A percentile compares a stretch with the other conserved stretches of the same genome.
phyloP scores from a whole-genome alignment of 2,888 invertebrate genomes.

The Drosophila mercatorum region DNA sequence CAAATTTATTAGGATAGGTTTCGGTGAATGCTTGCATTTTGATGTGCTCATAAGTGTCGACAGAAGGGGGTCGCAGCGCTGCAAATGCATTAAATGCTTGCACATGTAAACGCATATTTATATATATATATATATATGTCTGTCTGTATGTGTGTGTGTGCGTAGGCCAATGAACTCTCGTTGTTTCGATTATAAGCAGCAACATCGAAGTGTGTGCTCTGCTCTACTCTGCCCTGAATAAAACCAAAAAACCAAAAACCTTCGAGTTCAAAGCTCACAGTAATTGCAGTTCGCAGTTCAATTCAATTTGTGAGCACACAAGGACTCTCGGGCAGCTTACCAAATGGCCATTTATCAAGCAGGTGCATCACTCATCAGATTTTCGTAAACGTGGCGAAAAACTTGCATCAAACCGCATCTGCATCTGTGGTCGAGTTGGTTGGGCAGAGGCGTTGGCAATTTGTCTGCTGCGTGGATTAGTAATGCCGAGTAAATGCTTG shows the following conservation, averaged over 20 bases:
- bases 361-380: slow-evolving; percentile 37
- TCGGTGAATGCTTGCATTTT: slow-evolving; percentile 74
- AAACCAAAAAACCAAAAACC: slow-evolving; percentile 24
- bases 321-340: background rate
- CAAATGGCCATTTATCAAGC: slow-evolving; percentile 23
- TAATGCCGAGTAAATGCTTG: slow-evolving; percentile 47
- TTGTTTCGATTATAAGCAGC: background rate
- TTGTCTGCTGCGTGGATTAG: slow-evolving; percentile 41
- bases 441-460: slow-evolving; percentile 30
- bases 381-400: slow-evolving; percentile 17
- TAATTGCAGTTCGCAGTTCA: slow-evolving; percentile 52
- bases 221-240: background rate
- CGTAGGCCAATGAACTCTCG: slow-evolving; percentile 65
- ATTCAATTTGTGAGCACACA: slow-evolving; percentile 42
- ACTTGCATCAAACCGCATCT: slow-evolving; percentile 13
- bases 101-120: background rate
- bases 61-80: background rate
- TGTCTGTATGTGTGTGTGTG: slow-evolving; percentile 12
- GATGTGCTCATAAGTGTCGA: slow-evolving; percentile 61
- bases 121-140: no score
- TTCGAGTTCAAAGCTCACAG: slow-evolving; percentile 22
- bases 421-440: background rate
- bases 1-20: slow-evolving; percentile 81
- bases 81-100: slow-evolving; percentile 34
- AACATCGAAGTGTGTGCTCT: slow-evolving; percentile 11